Base-by-base conservation (phyloP, 53 echinoderm and acorn worm species). In the Henricia sp. region DNA sequence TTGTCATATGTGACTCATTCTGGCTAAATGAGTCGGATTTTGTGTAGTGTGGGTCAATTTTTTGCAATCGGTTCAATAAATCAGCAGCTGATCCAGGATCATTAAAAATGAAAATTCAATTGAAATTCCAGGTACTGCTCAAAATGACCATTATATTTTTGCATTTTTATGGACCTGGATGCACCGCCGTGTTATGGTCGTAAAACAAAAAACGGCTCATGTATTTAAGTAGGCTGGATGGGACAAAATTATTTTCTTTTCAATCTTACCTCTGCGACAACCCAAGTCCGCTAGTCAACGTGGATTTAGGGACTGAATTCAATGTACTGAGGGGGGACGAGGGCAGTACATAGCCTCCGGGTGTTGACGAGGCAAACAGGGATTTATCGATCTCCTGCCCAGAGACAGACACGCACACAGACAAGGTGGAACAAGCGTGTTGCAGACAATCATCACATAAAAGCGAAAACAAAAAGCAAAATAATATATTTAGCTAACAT, bases 341-440 rank as follows among this genome's bases (percentile, higher is more conserved):
- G 34, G 48, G 33, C 17, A 71, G 14, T 33, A 32, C 25, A 56
- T 12, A 39, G 19, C 50, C 38, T n/a, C 57, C 50, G 8, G n/a
- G n/a, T n/a, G 85, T 17, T 9, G 80, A 43, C n/a, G 80, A 48
- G 13, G 17, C 64, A 32, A 73, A 51, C 57, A 85, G 17, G 5
- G 91, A 71, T 37, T 91, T 88, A 83, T 94, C 88, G 63, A 94
- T 94, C 62, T 94, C 94, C 94, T 93, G 85, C 57, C 21, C 14
- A 74, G 42, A 37, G 33, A 1, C 67, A 16, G 39, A 23, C 37
- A 78, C 26, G 38, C 74, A 58, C 26, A 10, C 41, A 57, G 40
- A 76, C 58, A 40, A 41, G 30, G 59, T 24, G 59, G 43, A 57
- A 77, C 37, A 34, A 71, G 30, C 30, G 35, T 41, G 44, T 20